These are phyloP conservation scores for Drosophila pullipes DNA, from an alignment of 2,888 invertebrate genomes.

Conservation along the genomic window DNA sequence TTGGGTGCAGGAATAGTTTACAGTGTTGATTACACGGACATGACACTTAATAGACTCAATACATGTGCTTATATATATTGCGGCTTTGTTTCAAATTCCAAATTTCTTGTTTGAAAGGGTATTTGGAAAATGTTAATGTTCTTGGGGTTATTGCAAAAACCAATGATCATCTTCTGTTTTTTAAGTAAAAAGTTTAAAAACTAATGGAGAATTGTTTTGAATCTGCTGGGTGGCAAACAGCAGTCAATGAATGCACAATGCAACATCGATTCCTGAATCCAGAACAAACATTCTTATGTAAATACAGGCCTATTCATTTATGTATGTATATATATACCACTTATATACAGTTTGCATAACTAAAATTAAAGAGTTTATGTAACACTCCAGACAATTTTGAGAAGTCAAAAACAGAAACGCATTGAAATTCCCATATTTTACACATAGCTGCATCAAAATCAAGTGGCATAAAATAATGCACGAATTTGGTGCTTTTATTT, in stretches of 20 bases:
- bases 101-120: background rate
- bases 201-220: background rate
- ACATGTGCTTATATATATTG: background rate
- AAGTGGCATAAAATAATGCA: background rate
- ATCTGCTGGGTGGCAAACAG: background rate
- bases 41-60: background rate
- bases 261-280: background rate
- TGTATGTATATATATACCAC: background rate
- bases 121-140: background rate
- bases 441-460: background rate
- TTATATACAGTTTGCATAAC: background rate
- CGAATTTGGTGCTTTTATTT: background rate
- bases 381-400: background rate
- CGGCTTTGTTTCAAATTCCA: background rate
- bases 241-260: background rate
- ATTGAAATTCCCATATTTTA: background rate
- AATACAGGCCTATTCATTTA: no score
- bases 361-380: background rate
- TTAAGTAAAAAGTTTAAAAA: background rate
- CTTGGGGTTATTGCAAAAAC: background rate
- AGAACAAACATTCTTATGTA: background rate
- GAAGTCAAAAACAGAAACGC: background rate
- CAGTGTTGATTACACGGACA: background rate
- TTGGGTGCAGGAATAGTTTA: background rate
- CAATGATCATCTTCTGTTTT: background rate